Evolutionary conservation across 2,888 invertebrate species (phyloP).

Genomic region (Euphydryas editha): DNA sequence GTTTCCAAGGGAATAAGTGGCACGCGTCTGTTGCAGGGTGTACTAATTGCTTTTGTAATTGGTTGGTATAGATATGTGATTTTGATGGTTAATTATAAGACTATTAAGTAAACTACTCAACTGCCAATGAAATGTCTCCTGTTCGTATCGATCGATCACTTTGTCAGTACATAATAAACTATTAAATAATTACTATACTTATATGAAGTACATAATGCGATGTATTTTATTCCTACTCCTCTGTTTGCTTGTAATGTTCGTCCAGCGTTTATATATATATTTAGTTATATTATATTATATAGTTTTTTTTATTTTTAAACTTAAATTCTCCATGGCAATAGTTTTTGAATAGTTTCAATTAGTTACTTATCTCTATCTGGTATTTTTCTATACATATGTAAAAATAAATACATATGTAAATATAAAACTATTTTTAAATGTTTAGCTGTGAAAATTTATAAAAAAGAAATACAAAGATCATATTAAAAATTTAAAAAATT

Average conservation of each 20-base stretch:
- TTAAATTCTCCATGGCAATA: neutral
- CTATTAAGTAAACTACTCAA: constrained; percentile 34
- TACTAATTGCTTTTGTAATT: constrained; percentile 31
- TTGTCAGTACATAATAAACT: constrained; percentile 15
- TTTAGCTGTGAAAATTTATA: no score
- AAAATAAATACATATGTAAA: neutral
- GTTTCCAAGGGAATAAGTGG: constrained; percentile 14
- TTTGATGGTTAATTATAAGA: constrained; percentile 41
- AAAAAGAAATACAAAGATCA: no score
- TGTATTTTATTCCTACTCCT: neutral
- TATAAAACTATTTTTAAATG: neutral
- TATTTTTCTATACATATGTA: neutral
- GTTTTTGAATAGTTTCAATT: neutral
- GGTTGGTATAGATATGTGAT: constrained; percentile 37
- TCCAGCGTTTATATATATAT: constrained; percentile 1
- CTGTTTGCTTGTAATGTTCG: neutral
- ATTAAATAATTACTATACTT: constrained; percentile 4
- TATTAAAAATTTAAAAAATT: neutral
- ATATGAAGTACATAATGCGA: neutral
- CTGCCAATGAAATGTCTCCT: constrained; percentile 37
- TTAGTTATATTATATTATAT: no score
- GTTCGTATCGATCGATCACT: constrained; percentile 26
- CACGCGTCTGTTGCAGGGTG: constrained; percentile 49
- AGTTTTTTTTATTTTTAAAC: neutral
- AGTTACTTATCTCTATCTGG: no score